phyloP scores from a whole-genome alignment of 2,888 invertebrate genomes.

The Endotricha flammealis region DNA sequence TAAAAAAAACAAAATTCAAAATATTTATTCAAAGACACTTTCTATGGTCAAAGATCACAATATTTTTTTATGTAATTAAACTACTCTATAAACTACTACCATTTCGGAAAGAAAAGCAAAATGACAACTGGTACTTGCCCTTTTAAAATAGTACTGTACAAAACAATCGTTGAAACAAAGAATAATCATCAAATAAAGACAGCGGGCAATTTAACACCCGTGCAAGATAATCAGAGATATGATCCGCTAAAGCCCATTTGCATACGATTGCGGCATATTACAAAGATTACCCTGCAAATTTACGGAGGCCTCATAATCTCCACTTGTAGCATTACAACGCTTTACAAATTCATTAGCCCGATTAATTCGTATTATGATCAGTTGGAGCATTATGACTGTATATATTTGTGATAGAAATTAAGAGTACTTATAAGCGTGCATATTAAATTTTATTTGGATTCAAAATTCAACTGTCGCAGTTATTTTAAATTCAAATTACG shows the following conservation, averaged over 20 bases:
- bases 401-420: slow-evolving; percentile 17
- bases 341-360: slow-evolving; percentile 29
- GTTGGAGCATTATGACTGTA: slow-evolving; percentile 23
- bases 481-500: too few relatives aligned
- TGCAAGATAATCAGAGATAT: background rate
- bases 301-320: slow-evolving; percentile 9
- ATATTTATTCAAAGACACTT: too few relatives aligned
- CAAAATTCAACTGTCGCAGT: background rate
- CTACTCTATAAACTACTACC: too few relatives aligned
- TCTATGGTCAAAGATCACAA: too few relatives aligned
- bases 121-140: too few relatives aligned
- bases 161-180: too few relatives aligned
- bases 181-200: too few relatives aligned
- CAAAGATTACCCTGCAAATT: slow-evolving; percentile 7
- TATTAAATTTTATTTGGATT: background rate
- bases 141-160: too few relatives aligned
- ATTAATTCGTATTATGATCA: slow-evolving; percentile 27
- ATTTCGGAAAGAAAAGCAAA: too few relatives aligned
- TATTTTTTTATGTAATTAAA: too few relatives aligned
- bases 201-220: background rate
- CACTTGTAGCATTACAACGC: slow-evolving; percentile 18
- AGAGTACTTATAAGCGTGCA: background rate
- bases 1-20: too few relatives aligned
- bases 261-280: background rate
- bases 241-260: background rate